These are phyloP conservation scores for Pachypeltis micranthus DNA, from an alignment of 1,140 invertebrate species.

Conservation along the genomic window DNA sequence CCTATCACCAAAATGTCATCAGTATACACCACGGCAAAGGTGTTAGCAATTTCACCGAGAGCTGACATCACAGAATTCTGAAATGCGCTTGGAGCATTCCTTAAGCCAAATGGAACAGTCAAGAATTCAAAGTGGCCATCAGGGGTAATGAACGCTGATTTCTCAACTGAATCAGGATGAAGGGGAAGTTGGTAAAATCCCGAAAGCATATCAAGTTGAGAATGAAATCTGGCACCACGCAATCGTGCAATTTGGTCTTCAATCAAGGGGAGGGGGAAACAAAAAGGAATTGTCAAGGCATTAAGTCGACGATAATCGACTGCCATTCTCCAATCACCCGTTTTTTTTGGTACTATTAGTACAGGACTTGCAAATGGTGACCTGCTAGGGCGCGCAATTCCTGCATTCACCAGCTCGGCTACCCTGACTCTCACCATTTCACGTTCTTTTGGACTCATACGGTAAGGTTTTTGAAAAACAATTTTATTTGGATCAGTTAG, in stretches of 20 bases:
- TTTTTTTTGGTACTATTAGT: not conserved
- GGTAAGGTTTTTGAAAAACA: not conserved
- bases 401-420: not conserved
- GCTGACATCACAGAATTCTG: conserved; percentile 31
- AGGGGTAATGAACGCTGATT: conserved; percentile 1
- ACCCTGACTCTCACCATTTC: not conserved
- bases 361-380: conserved; percentile 1
- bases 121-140: conserved; percentile 32
- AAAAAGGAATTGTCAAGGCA: not conserved
- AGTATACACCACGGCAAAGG: not conserved
- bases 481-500: conserved; percentile 1
- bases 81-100: conserved; percentile 36
- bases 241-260: not conserved
- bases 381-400: not conserved
- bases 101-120: conserved; percentile 37
- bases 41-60: not conserved
- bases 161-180: not conserved
- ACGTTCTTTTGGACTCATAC: not conserved
- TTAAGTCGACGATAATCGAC: not conserved
- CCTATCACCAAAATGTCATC: not conserved
- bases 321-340: conserved; percentile 1
- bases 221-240: not conserved
- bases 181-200: not conserved
- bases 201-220: not conserved
- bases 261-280: conserved; percentile 1